phyloP scores from a whole-genome alignment of 2,888 invertebrate genomes.

The Scaptomyza reducta region DNA sequence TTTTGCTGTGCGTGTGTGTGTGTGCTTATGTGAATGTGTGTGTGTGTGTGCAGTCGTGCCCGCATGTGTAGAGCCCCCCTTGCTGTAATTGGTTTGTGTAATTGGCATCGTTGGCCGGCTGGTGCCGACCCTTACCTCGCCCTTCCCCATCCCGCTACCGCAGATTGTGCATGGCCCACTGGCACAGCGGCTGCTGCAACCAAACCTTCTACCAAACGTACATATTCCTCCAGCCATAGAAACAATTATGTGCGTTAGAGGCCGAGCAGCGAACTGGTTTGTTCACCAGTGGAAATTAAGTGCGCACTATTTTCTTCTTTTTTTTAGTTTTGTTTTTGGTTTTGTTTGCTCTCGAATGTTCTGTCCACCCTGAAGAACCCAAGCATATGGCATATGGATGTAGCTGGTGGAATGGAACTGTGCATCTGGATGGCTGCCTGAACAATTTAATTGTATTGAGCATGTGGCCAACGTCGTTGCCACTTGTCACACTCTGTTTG shows the following conservation, averaged over 20 bases:
- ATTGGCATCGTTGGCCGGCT: conserved; percentile 77
- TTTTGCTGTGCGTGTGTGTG: conserved; percentile 12
- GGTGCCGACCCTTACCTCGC: conserved; percentile 46
- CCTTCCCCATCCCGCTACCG: not conserved
- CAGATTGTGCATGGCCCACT: not conserved
- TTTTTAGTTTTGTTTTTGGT: conserved; percentile 50
- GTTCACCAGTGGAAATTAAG: conserved; percentile 72
- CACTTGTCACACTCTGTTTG: conserved; percentile 35
- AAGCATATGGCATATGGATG: conserved; percentile 17
- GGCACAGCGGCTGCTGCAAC: conserved; percentile 5
- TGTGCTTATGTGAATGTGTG: not conserved
- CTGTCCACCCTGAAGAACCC: conserved; percentile 1
- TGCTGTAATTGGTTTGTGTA: conserved; percentile 79
- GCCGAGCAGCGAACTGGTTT: conserved; percentile 29
- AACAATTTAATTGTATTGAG: conserved; percentile 68
- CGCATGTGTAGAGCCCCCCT: conserved; percentile 62
- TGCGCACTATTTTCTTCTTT: conserved; percentile 58
- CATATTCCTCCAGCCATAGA: conserved; percentile 44
- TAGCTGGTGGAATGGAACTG: not conserved
- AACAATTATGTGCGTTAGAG: conserved; percentile 78
- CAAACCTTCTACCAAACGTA: conserved; percentile 7
- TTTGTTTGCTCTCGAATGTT: conserved; percentile 15
- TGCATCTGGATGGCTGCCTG: conserved; percentile 5
- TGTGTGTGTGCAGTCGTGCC: conserved; percentile 30
- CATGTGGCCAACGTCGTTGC: conserved; percentile 47